phyloP scores from a whole-genome alignment of 2,113 vertebrate species.

The Nyctereutes procyonoides region DNA sequence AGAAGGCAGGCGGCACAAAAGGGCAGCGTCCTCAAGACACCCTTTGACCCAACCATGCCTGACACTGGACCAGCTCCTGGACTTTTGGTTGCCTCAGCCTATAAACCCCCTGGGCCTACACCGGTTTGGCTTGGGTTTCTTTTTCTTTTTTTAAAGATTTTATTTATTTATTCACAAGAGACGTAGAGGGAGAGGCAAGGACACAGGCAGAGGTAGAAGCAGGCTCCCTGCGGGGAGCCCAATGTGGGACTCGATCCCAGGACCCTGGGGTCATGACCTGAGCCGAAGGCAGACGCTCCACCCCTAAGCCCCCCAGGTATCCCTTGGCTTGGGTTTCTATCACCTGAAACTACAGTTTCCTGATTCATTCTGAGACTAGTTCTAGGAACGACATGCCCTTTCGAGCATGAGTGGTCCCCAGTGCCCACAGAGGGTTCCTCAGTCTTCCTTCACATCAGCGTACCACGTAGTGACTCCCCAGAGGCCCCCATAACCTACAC shows the following conservation, averaged over 20 bases:
- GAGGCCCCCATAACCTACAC: no score
- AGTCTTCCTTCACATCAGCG: not conserved
- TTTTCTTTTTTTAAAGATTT: no score
- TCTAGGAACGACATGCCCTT: not conserved
- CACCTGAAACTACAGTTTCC: not conserved
- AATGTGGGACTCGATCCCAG: no score
- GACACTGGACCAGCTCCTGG: not conserved
- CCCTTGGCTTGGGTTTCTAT: not conserved
- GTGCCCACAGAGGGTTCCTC: not conserved
- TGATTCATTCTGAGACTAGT: not conserved
- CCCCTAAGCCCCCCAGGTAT: not conserved
- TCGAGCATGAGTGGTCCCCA: accelerated
- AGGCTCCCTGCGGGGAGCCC: no score
- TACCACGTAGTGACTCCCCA: accelerated
- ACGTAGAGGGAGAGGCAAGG: no score
- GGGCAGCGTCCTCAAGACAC: not conserved
- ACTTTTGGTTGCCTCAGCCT: not conserved
- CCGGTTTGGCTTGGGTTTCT: not conserved
- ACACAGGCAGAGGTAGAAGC: no score
- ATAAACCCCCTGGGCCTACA: not conserved
- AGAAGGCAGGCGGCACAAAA: not conserved
- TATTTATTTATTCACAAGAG: no score
- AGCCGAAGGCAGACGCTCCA: no score
- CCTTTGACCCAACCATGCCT: not conserved
- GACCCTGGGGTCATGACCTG: no score